A percentile compares a stretch with the other conserved stretches of the same genome.
phyloP scores from a whole-genome alignment of 2,113 vertebrate genomes.

The Serinus canaria region DNA sequence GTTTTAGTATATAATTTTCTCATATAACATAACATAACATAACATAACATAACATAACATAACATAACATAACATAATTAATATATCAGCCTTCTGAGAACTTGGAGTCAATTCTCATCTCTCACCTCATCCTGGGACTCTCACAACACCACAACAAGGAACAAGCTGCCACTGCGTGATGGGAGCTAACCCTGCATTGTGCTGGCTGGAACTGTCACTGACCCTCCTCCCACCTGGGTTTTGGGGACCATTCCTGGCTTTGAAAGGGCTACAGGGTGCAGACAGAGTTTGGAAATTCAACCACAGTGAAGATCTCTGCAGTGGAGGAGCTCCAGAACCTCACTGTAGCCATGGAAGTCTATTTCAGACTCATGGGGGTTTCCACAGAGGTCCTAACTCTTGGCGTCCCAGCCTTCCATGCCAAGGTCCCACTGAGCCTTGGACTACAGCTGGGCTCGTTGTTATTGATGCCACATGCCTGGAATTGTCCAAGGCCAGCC shows the following conservation, averaged over 20 bases:
- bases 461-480: background rate
- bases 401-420: background rate
- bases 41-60: no score
- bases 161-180: accelerated
- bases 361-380: background rate
- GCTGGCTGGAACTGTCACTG: background rate
- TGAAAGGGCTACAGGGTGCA: background rate
- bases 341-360: background rate
- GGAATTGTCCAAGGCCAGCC: background rate
- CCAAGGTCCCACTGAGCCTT: background rate
- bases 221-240: accelerated
- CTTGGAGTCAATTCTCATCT: no score
- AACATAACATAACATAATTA: no score
- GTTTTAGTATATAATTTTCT: no score
- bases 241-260: background rate
- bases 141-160: no score
- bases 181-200: background rate
- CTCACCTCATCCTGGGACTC: no score
- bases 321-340: background rate
- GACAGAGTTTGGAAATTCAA: background rate
- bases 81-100: no score
- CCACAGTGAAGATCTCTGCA: background rate
- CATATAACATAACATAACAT: no score
- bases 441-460: accelerated
- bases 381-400: background rate